Percentiles rank a stretch among this genome's conserved stretches.
Conservation (phyloP, 2,113 vertebrate genomes). For the Scytalopus superciliaris region DNA sequence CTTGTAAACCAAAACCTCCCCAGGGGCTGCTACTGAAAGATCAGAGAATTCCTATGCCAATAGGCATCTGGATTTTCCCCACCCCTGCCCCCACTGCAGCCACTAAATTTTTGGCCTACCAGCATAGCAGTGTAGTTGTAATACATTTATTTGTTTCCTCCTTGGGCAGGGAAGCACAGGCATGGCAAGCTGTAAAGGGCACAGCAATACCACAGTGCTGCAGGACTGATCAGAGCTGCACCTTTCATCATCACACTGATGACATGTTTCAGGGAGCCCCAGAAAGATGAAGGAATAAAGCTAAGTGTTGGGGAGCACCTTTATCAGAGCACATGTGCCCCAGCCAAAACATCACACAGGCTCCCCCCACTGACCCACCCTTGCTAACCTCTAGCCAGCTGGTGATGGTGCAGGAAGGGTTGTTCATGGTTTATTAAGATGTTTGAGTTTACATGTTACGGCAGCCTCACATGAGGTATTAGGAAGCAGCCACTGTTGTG, state of each 20-base stretch:
- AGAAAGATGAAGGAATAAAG: background rate
- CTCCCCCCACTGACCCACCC: background rate
- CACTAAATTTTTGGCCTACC: background rate
- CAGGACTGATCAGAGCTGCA: background rate
- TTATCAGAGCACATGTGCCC: background rate
- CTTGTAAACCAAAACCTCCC: slow-evolving; percentile 31
- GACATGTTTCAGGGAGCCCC: background rate
- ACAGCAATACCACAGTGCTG: background rate
- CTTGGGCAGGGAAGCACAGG: background rate
- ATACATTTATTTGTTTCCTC: background rate
- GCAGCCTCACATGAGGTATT: background rate
- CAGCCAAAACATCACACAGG: background rate
- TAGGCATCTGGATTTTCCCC: background rate
- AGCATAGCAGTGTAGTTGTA: background rate
- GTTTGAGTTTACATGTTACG: background rate
- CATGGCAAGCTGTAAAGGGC: background rate
- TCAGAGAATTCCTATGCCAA: background rate
- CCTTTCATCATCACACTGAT: background rate
- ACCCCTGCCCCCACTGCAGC: background rate
- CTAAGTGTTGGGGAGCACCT: background rate
- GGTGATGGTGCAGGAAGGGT: background rate
- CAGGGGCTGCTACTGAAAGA: slow-evolving; percentile 16
- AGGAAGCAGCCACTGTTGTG: background rate
- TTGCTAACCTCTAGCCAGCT: background rate
- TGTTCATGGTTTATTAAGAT: slow-evolving; percentile 1